phyloP scores from a whole-genome alignment of 2,113 vertebrate species.

The Elephantulus edwardii region DNA sequence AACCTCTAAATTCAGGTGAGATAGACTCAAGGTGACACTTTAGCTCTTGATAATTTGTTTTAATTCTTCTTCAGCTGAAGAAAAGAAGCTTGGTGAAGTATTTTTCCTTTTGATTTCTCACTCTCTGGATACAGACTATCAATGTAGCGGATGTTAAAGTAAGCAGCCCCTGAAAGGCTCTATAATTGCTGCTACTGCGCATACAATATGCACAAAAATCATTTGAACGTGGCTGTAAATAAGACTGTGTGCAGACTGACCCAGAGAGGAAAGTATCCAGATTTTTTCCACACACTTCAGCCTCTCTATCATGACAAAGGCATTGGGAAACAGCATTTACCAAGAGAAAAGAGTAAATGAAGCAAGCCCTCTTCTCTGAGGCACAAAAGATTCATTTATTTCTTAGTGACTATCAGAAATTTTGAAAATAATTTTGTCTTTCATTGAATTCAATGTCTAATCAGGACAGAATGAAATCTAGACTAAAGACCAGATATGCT shows the following conservation, averaged over 20 bases:
- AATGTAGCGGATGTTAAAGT: slow-evolving; percentile 52
- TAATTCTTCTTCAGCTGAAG: background rate
- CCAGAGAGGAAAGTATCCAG: slow-evolving; percentile 35
- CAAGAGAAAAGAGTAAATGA: slow-evolving; percentile 54
- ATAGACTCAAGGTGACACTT: background rate
- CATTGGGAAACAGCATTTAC: slow-evolving; percentile 51
- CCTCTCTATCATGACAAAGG: slow-evolving; percentile 41
- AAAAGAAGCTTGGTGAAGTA: background rate
- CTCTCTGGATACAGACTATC: slow-evolving; percentile 35
- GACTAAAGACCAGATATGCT: background rate
- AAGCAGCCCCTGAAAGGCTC: slow-evolving; percentile 23
- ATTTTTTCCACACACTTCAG: background rate
- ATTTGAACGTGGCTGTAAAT: slow-evolving; percentile 51
- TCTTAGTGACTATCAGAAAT: slow-evolving; percentile 1
- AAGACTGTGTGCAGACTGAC: slow-evolving; percentile 50
- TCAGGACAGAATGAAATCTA: slow-evolving; percentile 7
- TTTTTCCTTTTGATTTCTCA: slow-evolving; percentile 48
- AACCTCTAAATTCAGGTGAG: background rate
- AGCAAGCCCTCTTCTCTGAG: background rate
- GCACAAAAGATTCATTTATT: slow-evolving; percentile 50
- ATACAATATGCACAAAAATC: slow-evolving; percentile 55
- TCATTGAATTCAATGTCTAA: slow-evolving; percentile 32
- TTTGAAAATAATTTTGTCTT: slow-evolving; percentile 35
- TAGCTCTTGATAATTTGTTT: background rate
- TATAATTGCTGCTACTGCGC: slow-evolving; percentile 10